Base-by-base conservation (phyloP, 1,140 invertebrate species). In the Atta cephalotes region DNA sequence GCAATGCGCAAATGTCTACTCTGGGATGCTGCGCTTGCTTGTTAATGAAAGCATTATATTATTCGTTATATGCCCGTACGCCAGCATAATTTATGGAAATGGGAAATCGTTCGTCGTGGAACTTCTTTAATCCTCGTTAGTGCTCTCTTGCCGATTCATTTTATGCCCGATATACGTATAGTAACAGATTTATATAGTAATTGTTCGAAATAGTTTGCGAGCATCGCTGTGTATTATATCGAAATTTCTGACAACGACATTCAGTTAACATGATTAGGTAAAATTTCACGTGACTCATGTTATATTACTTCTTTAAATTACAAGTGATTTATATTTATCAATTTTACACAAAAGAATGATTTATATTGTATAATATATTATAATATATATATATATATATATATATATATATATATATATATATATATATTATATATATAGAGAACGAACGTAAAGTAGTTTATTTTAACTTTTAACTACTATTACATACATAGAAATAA, bases 41-140 rank as follows among this genome's bases (percentile, higher is more conserved):
- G 74, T 90, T 90, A 90, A 90, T 88, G 89, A 62, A 49, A 78
- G 86, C 76, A 77, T 90, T 86, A 85, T 90, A 86, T 86, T 71
- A 86, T 86, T 71, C 63, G 85, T 80, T 82, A 84, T 28, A 31
- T 63, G 74, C 58, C 58, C 49, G 31, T 35, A 53, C 53, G 76
- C 76, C 31, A 12, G 56, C 21, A 25, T 87, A 89, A 86, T 89
- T 89, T 87, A 89, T 87, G 70, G 76, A 87, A 87, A 74, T 78
- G 58, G 72, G 68, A 81, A 89, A 71, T 60, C 76, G 49, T 86
- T 80, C 31, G 28, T 68, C 31, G 53, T 60, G 51, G 14, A 62
- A 53, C 45, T 74, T 85, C 74, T 85, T 85, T 60, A 58, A 88
- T 84, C 45, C 56, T 76, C 18, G 12, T 76, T 76, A 76, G 45